phyloP scores from a whole-genome alignment of 2,113 vertebrate genomes.

The Cathartes aura region DNA sequence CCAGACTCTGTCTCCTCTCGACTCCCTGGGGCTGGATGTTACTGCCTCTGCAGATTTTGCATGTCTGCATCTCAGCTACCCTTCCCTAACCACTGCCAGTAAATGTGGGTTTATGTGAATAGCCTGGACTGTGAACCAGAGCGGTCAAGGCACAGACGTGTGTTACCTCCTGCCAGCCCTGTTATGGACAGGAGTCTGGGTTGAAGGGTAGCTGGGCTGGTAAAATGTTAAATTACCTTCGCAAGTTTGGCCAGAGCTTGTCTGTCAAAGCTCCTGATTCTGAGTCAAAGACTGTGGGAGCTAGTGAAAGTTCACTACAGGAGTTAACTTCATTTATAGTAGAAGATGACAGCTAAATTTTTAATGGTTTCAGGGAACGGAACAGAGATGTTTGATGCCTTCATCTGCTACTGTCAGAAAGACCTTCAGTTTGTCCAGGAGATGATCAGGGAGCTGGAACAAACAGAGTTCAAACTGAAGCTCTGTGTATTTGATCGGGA shows the following conservation, averaged over 20 bases:
- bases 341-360: neutral
- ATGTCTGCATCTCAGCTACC: neutral
- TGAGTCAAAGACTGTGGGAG: neutral
- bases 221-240: neutral
- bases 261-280: neutral
- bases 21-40: neutral
- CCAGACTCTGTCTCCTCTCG: neutral
- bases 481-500: constrained; percentile 96
- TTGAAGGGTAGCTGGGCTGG: neutral
- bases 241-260: neutral
- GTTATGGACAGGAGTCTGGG: neutral
- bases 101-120: neutral
- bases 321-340: neutral
- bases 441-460: constrained; percentile 94
- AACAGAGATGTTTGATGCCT: constrained; percentile 92
- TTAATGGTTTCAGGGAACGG: constrained; percentile 68
- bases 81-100: neutral
- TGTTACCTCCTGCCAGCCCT: neutral
- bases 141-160: neutral
- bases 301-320: neutral
- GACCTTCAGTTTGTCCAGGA: constrained; percentile 93
- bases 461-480: constrained; percentile 87
- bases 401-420: constrained; percentile 95
- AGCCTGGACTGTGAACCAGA: neutral
- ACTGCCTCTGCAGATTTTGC: neutral